Evolutionary conservation across 2,113 vertebrate species (phyloP), one percentile per base, ranked within the genome.

Genomic region (Brienomyrus brachyistius): DNA sequence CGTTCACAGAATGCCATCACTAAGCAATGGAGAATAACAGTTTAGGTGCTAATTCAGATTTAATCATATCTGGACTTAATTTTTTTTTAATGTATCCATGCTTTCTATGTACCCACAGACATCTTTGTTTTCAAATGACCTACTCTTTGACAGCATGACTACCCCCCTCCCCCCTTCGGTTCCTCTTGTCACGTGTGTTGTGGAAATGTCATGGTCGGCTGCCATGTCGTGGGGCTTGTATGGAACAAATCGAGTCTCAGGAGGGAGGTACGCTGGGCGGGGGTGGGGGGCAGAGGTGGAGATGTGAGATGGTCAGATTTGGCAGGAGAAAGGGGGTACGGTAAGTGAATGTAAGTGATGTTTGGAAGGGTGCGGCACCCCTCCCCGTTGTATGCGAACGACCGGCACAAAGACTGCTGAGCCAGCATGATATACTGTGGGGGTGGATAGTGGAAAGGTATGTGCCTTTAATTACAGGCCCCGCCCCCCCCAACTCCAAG

Each of bases 351-450:
- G 47, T 19, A 23, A 77, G 59, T 15, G 1, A 50, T 45, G 82
- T 85, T 2, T 27, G 10, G 83, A 48, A n/a, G 83, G 74, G 83
- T 3, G 5, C 2, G 4, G 50, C 86, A 90, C 91, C 91, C 90
- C 88, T 91, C 88, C 87, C 89, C 84, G 2, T 19, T 1, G 35
- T 80, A 43, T 19, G 17, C 5, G 6, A 43, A 80, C 15, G 35
- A 17, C 13, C 5, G 17, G 35, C 74, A 80, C 74, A 40, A 77
- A 77, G 74, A 4, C 35, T 80, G 13, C 13, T 43, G 74, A 80
- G 35, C 74, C 31, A 11, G 11, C 62, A 31, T 70, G 27, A 70
- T 70, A 4, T 31, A 13, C 62, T 80, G 31, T 43, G 31, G 74
- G 74, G 74, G 74, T 5, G 17, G 31, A 40, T 80, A 17, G 74